A percentile compares a stretch with the other conserved stretches of the same genome.
phyloP scores from a whole-genome alignment of 2,888 invertebrate species.

The Oconnorella tubifera region DNA sequence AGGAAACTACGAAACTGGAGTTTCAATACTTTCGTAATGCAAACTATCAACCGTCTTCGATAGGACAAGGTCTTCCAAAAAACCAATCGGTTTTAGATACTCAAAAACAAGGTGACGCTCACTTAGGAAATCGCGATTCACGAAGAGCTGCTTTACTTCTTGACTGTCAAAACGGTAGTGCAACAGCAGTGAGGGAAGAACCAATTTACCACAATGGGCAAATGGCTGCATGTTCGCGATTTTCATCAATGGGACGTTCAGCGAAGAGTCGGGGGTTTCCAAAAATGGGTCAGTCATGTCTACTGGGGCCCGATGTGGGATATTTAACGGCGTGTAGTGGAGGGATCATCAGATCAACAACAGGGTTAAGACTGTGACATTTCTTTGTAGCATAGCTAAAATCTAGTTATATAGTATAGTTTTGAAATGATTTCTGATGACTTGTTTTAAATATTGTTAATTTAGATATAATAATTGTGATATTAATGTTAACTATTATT shows the following conservation, averaged over 20 bases:
- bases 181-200: not conserved
- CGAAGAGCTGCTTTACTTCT: not conserved
- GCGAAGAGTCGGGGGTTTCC: slow-evolving; percentile 4
- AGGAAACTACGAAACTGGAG: not conserved
- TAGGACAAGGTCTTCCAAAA: too few species aligned
- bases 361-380: not conserved
- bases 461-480: too few species aligned
- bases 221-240: not conserved
- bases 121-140: not conserved
- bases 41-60: not conserved
- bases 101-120: too few species aligned
- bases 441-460: too few species aligned
- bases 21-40: not conserved
- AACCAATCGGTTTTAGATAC: too few species aligned
- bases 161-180: not conserved
- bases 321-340: not conserved
- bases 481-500: too few species aligned
- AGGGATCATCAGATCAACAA: not conserved
- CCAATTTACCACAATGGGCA: slow-evolving; percentile 1
- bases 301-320: slow-evolving; percentile 2
- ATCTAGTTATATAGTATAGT: too few species aligned
- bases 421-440: too few species aligned
- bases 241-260: not conserved
- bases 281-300: slow-evolving; percentile 18
- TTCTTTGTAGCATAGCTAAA: too few species aligned